Evolutionary conservation across 2,797 vertebrate species (phyloP), one percentile per base, ranked within the genome.

Genomic region (Lithobates sylvaticus): DNA sequence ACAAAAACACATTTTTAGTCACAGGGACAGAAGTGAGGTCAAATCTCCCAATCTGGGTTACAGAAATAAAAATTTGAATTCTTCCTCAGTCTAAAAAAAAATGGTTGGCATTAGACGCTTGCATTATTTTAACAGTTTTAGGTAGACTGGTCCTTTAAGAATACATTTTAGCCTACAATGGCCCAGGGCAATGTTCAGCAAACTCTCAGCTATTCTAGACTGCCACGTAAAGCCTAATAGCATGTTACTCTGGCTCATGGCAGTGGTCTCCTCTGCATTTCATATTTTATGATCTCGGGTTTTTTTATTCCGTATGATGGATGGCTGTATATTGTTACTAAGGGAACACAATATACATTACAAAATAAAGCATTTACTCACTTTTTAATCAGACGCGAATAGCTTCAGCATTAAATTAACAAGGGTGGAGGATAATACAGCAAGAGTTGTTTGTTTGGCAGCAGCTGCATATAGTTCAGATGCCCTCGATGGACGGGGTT

Each of bases 241-340:
- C 27, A 67, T 67, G 42, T 75, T 44, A 23, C 23, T 3, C 29
- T n/a, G 71, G 5, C 71, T 67, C 39, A 3, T 75, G 26, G 26
- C 81, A 29, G 50, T 67, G 27, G 27, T 39, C 50, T 32, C 27
- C 69, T 29, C 10, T 50, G 36, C 47, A 79, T 34, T 79, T 26
- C 39, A 58, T 65, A 65, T 73, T 73, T 26, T 36, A 18, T 69
- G 64, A 26, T 32, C 76, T 21, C 61, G 2, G n/a, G 21, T 58
- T 36, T 44, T 18, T 47, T 26, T 15, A 42, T 12, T n/a, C 65
- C 36, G 5, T 5, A 71, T 72, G 76, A 70, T 84, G 54, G 42
- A 34, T 71, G 42, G 29, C 18, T 72, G 32, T 73, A 26, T 65
- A 65, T 73, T 78, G 76, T 84, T 84, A 68, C 83, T 61, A 78